phyloP scores from a whole-genome alignment of 2,113 vertebrate species.

The Syngnathus scovelli region DNA sequence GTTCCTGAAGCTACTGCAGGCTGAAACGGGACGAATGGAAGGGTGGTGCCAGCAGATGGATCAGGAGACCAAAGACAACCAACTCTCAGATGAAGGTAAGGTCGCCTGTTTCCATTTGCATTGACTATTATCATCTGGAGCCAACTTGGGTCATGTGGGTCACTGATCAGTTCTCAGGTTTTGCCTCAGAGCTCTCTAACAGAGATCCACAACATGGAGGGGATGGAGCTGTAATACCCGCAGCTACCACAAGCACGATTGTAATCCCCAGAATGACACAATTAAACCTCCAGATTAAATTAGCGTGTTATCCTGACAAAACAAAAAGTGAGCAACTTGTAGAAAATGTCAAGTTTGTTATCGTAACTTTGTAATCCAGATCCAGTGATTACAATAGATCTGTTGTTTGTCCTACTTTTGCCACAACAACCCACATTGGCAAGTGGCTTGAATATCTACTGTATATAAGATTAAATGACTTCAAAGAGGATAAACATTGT shows the following conservation, averaged over 20 bases:
- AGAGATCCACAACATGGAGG: conserved; percentile 38
- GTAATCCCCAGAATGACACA: conserved; percentile 68
- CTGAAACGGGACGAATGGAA: conserved; percentile 92
- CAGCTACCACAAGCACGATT: conserved; percentile 46
- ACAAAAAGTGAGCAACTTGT: conserved; percentile 9
- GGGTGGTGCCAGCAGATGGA: conserved; percentile 99
- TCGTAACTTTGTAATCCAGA: conserved; percentile 21
- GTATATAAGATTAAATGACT: conserved; percentile 20
- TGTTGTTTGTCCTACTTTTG: conserved; percentile 44
- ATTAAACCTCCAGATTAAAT: conserved; percentile 69
- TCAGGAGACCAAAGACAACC: conserved; percentile 96
- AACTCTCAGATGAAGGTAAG: conserved; percentile 93
- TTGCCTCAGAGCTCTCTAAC: conserved; percentile 24
- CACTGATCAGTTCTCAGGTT: conserved; percentile 3
- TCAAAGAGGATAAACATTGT: conserved; percentile 32
- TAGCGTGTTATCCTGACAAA: conserved; percentile 46
- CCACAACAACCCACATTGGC: conserved; percentile 11
- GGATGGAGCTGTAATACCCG: conserved; percentile 54
- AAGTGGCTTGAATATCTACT: conserved; percentile 13
- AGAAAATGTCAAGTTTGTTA: conserved; percentile 21
- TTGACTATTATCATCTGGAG: not conserved
- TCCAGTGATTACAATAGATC: conserved; percentile 17
- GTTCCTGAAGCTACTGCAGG: conserved; percentile 97
- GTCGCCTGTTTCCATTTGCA: not conserved
- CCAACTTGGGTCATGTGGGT: not conserved